phyloP scores from a whole-genome alignment of 2,113 vertebrate species.

The Forbesichthys agassizii region DNA sequence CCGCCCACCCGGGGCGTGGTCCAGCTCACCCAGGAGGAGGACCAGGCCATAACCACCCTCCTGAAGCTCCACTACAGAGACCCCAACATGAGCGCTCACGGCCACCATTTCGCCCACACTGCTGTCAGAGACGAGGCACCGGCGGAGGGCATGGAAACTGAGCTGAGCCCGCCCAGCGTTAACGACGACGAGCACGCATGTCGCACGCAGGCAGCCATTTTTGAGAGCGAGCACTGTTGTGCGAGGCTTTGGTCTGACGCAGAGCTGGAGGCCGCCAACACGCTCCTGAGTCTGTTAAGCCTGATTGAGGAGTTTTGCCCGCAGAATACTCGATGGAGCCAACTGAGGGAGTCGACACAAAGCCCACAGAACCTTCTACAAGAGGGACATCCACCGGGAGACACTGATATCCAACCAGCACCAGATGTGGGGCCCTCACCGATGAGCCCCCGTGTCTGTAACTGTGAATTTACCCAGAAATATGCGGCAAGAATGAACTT shows the following conservation, averaged over 20 bases:
- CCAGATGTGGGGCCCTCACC: too few relatives aligned
- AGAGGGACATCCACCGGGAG: neutral
- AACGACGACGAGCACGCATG: too few relatives aligned
- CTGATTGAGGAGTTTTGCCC: neutral
- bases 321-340: neutral
- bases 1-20: conserved; percentile 29
- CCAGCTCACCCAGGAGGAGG: conserved; percentile 66
- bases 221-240: neutral
- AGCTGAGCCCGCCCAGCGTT: neutral
- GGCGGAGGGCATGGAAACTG: neutral
- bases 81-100: neutral
- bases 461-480: too few relatives aligned
- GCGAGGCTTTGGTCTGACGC: neutral
- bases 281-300: conserved; percentile 22
- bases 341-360: neutral
- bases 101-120: neutral
- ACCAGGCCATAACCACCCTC: conserved; percentile 63
- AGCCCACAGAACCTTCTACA: neutral
- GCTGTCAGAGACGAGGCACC: neutral
- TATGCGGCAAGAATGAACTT: too few relatives aligned
- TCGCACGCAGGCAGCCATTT: neutral
- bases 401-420: neutral
- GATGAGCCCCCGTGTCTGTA: too few relatives aligned
- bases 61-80: conserved; percentile 53
- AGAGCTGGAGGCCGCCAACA: conserved; percentile 37